Base-by-base conservation (phyloP, 2,888 invertebrate genomes). In the Platycheirus albimanus region DNA sequence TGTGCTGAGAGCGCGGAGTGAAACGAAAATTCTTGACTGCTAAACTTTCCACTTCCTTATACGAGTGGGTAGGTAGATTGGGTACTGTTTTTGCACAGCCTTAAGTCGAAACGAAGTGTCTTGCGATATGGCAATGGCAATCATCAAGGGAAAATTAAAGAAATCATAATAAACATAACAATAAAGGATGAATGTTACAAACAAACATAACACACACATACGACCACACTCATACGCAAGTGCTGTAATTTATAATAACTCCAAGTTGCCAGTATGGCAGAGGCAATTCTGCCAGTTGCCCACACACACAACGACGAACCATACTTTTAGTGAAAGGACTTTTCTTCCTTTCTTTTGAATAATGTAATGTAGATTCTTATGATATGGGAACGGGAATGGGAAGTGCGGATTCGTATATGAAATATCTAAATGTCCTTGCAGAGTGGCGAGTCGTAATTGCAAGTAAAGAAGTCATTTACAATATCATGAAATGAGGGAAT, bases 131-230 rank as follows among this genome's bases (percentile, higher is more conserved):
- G 58, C 70, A 75, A 74, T 64, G 64, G 58, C 61, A 81, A 81
- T 71, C 70, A 70, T 76, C 80, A 75, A 52, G 76, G 58, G 66
- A 71, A 11, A 66, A 76, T 81, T 75, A 75, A 80, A 71, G 75
- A 76, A 81, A 76, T 81, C 75, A 76, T 81, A 81, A 81, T 76
- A 76, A 81, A 81, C 75, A 76, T 81, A 81, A 81, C 76, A 76
- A 71, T 76, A 81, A 75, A 81, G 66, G 70, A 64, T 64, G 49
- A 47, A 49, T 36, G 56, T 15, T 38, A 38, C 15, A 43, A 10
- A 54, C 8, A 33, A 3, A 30, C 8, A 10, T 8, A 13, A 24
- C 28, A 43, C 36, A 77, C 36, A 70, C 33, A 45, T 15, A 17
- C 3, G 19, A 8, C 38, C 28, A 30, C 15, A n/a, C 54, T 38